These are phyloP conservation scores for Stenotaenia linearis DNA, from an alignment of 2,888 invertebrate species.

Conservation along the genomic window DNA sequence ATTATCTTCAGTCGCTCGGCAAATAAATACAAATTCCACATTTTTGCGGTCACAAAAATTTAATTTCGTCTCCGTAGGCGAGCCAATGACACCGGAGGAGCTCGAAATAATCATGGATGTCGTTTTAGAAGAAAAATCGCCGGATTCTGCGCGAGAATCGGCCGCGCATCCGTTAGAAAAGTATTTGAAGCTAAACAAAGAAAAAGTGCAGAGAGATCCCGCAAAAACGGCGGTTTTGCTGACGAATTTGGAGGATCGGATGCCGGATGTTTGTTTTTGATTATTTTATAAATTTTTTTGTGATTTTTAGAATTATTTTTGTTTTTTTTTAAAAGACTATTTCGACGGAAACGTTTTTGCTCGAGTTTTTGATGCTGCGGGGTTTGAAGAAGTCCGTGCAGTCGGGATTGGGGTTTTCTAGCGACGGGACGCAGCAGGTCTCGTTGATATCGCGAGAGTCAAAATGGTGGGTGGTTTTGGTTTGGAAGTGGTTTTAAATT, in stretches of 20 bases:
- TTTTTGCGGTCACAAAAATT: neutral
- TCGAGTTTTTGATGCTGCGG: neutral
- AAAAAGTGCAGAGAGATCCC: neutral
- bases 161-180: neutral
- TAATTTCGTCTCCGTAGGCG: neutral
- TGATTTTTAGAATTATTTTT: neutral
- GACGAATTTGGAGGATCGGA: neutral
- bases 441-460: too few species aligned
- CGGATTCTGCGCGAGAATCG: neutral
- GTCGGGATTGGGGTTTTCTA: too few species aligned
- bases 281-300: too few species aligned
- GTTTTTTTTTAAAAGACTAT: neutral
- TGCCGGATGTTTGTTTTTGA: neutral
- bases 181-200: neutral
- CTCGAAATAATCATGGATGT: neutral
- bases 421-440: too few species aligned
- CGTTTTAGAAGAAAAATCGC: neutral
- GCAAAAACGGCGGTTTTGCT: neutral
- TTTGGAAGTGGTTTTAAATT: too few species aligned
- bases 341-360: neutral
- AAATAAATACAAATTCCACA: neutral
- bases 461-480: too few species aligned
- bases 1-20: neutral
- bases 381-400: too few species aligned
- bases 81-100: neutral